Conservation (phyloP, 2,888 invertebrate species). For the Drymonia ruficornis region DNA sequence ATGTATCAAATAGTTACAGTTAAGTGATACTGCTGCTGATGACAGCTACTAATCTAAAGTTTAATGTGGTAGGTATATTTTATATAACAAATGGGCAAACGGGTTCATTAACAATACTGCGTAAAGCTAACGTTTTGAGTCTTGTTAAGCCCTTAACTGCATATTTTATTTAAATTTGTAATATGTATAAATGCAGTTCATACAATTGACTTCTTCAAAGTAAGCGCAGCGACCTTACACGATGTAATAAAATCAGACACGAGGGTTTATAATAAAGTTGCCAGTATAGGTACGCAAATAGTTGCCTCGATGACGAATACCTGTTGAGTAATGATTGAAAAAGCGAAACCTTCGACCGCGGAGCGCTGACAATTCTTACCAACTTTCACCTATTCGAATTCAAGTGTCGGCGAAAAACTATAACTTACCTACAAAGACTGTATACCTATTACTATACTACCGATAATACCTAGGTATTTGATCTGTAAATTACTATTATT, state of each 20-base stretch:
- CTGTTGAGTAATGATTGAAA: constrained; percentile 79
- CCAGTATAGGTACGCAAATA: constrained; percentile 37
- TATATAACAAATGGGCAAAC: too few relatives aligned
- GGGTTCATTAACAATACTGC: too few relatives aligned
- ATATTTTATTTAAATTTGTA: too few relatives aligned
- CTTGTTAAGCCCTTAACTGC: too few relatives aligned
- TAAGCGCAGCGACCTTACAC: constrained; percentile 30
- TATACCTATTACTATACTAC: background rate
- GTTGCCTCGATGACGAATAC: constrained; percentile 70
- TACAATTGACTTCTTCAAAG: background rate
- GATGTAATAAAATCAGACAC: constrained; percentile 38
- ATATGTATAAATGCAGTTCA: too few relatives aligned
- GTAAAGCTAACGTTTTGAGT: too few relatives aligned
- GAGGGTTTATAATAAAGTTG: constrained; percentile 42
- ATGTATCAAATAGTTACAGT: too few relatives aligned
- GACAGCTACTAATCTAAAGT: too few relatives aligned
- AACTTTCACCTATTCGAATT: constrained; percentile 76
- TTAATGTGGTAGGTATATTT: too few relatives aligned
- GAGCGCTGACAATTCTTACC: constrained; percentile 68
- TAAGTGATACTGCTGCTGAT: too few relatives aligned
- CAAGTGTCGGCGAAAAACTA: constrained; percentile 45
- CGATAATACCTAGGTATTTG: too few relatives aligned
- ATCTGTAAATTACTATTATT: too few relatives aligned
- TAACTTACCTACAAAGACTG: background rate
- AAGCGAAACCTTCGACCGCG: constrained; percentile 77